Evolutionary conservation across 1,140 invertebrate species (phyloP).

Genomic region (Dufourea novaeangliae): DNA sequence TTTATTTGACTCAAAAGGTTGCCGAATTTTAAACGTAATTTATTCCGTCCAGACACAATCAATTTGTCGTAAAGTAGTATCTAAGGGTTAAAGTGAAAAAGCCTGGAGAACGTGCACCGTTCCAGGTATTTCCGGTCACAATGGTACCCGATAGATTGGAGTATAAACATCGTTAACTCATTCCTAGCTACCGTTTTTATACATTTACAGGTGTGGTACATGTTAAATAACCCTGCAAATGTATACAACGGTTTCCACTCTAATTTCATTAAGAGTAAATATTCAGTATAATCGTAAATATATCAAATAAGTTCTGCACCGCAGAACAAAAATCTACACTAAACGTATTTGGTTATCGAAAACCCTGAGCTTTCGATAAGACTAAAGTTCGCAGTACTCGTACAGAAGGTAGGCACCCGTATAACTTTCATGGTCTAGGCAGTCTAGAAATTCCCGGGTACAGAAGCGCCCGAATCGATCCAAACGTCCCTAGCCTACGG

Average conservation of each 20-base stretch:
- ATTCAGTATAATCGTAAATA: too few relatives aligned
- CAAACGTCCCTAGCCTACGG: background rate
- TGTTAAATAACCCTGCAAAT: background rate
- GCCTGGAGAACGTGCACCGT: too few relatives aligned
- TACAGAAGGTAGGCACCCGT: background rate
- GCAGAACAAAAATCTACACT: background rate
- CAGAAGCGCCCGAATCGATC: background rate
- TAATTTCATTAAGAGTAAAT: too few relatives aligned
- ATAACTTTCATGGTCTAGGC: background rate
- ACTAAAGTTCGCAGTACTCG: background rate
- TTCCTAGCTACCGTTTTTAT: too few relatives aligned
- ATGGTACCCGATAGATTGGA: background rate
- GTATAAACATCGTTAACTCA: background rate
- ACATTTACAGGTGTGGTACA: too few relatives aligned
- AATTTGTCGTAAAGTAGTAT: too few relatives aligned
- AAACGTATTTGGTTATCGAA: background rate
- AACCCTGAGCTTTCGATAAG: background rate
- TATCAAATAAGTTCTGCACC: background rate
- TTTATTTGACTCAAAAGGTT: background rate
- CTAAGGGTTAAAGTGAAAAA: too few relatives aligned
- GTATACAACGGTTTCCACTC: too few relatives aligned
- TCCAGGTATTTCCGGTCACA: background rate
- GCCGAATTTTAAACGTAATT: too few relatives aligned
- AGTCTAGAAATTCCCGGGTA: background rate
- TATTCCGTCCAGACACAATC: too few relatives aligned